A percentile compares a stretch with the other conserved stretches of the same genome.
Conservation (phyloP, 1,140 invertebrate genomes). For the Papilio helenus region DNA sequence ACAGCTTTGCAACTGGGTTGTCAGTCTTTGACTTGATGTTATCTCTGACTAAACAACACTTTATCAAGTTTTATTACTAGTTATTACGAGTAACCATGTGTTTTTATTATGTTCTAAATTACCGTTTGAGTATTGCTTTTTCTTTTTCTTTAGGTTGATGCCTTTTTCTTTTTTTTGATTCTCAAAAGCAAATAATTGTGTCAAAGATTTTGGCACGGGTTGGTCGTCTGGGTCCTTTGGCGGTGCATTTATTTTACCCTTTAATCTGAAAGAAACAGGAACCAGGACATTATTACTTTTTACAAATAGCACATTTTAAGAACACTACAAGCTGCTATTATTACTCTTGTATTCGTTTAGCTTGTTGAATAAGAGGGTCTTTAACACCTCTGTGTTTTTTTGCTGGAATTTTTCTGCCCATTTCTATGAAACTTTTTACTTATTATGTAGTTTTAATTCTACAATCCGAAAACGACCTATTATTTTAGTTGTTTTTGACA, state of each 20-base stretch:
- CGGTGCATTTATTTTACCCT: constrained; percentile 86
- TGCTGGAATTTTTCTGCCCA: constrained; percentile 90
- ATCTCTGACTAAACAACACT: constrained; percentile 38
- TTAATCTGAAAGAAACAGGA: constrained; percentile 79
- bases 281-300: not conserved
- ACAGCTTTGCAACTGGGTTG: constrained; percentile 58
- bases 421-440: constrained; percentile 56
- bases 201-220: constrained; percentile 85
- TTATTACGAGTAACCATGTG: not conserved
- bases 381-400: constrained; percentile 88
- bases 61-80: not conserved
- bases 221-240: constrained; percentile 86
- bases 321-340: constrained; percentile 32
- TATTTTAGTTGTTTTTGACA: no score
- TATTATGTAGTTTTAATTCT: not conserved
- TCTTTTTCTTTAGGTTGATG: constrained; percentile 72
- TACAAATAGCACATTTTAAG: constrained; percentile 24
- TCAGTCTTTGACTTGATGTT: constrained; percentile 9
- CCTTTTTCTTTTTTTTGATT: constrained; percentile 80
- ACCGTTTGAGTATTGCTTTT: constrained; percentile 41
- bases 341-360: constrained; percentile 84
- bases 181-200: constrained; percentile 84
- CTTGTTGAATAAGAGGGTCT: constrained; percentile 86
- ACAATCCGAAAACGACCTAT: not conserved
- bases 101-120: not conserved